Evolutionary conservation across 2,888 invertebrate species (phyloP), one percentile per base, ranked within the genome.

Genomic region (Microchrysa polita): DNA sequence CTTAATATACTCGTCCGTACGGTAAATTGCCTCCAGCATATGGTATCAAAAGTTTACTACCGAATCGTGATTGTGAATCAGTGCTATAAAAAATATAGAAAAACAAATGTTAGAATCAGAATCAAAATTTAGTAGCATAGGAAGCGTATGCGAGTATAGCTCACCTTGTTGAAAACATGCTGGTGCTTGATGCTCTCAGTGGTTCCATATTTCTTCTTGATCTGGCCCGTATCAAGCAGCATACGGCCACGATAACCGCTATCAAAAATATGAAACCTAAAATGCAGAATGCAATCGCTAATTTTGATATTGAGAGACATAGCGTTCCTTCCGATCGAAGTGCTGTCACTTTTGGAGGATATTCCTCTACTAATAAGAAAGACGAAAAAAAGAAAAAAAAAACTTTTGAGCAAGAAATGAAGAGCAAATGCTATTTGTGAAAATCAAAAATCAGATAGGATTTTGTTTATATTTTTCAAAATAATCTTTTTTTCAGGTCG

Each of bases 271-370:
- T 90, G 5, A 92, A 83, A 5, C 93, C 91, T 78, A 93, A 83
- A 0, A 91, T 85, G 80, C 92, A 91, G 80, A 93, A 92, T 0
- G 92, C 90, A 67, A 92, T 86, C 12, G 93, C 92, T 88, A 93
- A 88, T 85, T 91, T 92, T 7, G 92, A 91, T 16, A 92, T 90
- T 10, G 92, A 92, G 76, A 93, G 86, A 80, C 93, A 93, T 63
- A 93, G 88, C 18, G 83, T 84, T 9, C 84, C 85, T 74, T 84
- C 84, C 5, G 82, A 80, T 4, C 78, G 79, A 20, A 82, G 73
- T 0, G 80, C 78, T 0, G 81, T 80, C 5, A 83, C 78, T 78
- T 81, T 77, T 1, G 83, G 81, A 16, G 80, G 79, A 77, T 82
- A 80, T 72, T 84, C 85, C 73, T 84, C 84, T 42, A 79, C 83